These are phyloP conservation scores for Stegodyphus mimosarum DNA, from an alignment of 1,140 invertebrate species.

Conservation along the genomic window DNA sequence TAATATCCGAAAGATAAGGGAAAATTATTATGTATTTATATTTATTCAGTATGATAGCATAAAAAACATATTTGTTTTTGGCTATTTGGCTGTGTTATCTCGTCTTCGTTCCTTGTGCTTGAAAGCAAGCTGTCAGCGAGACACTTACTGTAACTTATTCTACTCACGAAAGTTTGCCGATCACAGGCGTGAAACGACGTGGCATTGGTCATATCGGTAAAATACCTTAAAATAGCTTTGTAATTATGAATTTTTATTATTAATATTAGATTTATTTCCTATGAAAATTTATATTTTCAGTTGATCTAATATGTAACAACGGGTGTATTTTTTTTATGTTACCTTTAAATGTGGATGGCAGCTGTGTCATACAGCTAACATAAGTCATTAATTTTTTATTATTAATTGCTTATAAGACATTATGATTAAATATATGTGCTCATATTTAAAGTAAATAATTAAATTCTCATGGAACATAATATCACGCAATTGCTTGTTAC, in stretches of 20 bases:
- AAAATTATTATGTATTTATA: too few relatives aligned
- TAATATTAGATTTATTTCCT: not conserved
- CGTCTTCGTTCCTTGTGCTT: too few relatives aligned
- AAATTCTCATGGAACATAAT: too few relatives aligned
- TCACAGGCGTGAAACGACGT: conserved; percentile 57
- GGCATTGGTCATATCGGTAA: conserved; percentile 50
- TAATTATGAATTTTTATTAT: too few relatives aligned
- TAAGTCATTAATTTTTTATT: not conserved
- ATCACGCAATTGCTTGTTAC: too few relatives aligned
- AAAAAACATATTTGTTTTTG: too few relatives aligned
- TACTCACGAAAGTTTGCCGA: not conserved
- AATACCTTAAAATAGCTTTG: not conserved
- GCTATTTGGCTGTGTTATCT: too few relatives aligned
- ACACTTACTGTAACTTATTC: not conserved
- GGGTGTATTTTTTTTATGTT: not conserved
- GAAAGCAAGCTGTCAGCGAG: not conserved
- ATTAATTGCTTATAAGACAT: not conserved
- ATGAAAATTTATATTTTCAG: not conserved
- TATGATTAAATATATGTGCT: too few relatives aligned
- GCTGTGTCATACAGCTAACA: not conserved
- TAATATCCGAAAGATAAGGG: too few relatives aligned
- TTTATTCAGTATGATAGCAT: too few relatives aligned
- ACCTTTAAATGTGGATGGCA: not conserved
- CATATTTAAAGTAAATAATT: too few relatives aligned
- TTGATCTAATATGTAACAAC: not conserved